Evolutionary conservation across 2,113 vertebrate genomes (phyloP).

Genomic region (Formicarius rufipectus): DNA sequence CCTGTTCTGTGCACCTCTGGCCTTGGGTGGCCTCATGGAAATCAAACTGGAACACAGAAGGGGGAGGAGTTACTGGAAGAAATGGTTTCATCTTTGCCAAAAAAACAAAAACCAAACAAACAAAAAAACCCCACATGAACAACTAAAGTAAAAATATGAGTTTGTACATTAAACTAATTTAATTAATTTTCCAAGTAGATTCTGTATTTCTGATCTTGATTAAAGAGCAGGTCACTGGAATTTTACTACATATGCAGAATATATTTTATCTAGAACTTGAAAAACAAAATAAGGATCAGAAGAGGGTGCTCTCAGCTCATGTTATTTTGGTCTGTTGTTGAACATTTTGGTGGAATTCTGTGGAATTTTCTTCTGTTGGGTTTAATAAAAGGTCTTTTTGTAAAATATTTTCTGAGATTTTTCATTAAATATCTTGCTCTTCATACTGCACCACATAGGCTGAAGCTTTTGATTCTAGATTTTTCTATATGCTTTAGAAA

Average conservation of each 20-base stretch:
- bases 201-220: background rate
- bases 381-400: background rate
- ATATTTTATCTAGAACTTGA: background rate
- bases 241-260: background rate
- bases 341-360: background rate
- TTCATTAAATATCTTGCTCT: background rate
- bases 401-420: background rate
- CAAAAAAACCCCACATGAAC: background rate
- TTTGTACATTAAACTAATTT: background rate
- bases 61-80: background rate
- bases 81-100: background rate
- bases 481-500: background rate
- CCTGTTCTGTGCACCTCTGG: background rate
- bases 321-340: background rate
- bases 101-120: background rate
- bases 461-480: background rate
- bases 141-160: background rate
- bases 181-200: background rate
- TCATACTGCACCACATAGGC: background rate
- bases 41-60: background rate
- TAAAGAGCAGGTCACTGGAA: background rate
- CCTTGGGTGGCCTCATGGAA: background rate
- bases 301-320: conserved; percentile 59
- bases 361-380: background rate
- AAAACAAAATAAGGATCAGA: conserved; percentile 34